Percentiles rank a stretch among this genome's conserved stretches.
These are phyloP conservation scores for Thamnophis sirtalis DNA, from an alignment of 2,113 vertebrate genomes.

Conservation along the genomic window DNA sequence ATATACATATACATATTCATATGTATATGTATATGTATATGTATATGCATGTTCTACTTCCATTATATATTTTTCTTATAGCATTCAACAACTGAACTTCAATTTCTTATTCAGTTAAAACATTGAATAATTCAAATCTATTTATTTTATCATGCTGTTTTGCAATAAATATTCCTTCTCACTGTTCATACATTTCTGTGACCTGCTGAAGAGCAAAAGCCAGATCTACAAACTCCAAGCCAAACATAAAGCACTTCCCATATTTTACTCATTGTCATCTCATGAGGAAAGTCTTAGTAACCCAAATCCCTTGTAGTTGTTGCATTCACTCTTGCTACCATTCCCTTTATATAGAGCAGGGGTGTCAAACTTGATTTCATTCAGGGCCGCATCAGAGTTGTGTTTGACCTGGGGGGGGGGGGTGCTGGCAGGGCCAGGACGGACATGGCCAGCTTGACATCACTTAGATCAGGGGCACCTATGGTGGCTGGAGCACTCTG, in stretches of 20 bases:
- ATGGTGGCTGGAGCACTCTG: no score
- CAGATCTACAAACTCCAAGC: background rate
- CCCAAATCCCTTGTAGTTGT: background rate
- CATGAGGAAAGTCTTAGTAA: background rate
- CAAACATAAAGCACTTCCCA: background rate
- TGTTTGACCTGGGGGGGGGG: no score
- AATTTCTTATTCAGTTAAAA: background rate
- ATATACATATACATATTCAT: no score
- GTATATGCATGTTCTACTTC: background rate
- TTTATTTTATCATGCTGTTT: background rate
- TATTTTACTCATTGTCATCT: background rate
- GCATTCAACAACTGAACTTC: background rate
- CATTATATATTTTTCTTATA: background rate
- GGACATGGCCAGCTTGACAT: no score
- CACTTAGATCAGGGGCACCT: no score
- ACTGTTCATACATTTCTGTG: background rate
- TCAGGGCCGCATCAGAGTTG: no score
- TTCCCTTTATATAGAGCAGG: background rate
- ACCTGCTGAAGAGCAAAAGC: background rate
- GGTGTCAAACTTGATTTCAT: no score
- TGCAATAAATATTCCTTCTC: background rate
- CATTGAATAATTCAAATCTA: background rate
- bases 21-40: no score
- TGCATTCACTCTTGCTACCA: background rate
- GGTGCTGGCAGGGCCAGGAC: no score